Evolutionary conservation across 2,888 invertebrate species (phyloP).

Genomic region (Drosophila histrio): DNA sequence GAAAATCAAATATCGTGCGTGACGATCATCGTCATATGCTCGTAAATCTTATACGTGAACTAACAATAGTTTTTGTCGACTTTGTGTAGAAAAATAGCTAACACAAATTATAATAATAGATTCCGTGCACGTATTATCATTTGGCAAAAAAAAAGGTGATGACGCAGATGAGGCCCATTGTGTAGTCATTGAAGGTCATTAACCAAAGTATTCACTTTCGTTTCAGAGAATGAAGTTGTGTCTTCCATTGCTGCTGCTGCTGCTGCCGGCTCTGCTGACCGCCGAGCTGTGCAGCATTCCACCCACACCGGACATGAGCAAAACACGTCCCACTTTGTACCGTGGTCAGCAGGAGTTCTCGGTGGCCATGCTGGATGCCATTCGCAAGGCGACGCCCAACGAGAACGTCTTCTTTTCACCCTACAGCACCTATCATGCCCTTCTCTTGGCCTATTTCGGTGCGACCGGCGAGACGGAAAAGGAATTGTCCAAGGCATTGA

Average conservation of each 20-base stretch:
- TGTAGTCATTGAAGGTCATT: slow-evolving; percentile 21
- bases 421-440: slow-evolving; percentile 92
- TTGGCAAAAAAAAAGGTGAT: slow-evolving; percentile 1
- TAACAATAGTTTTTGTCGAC: neutral
- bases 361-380: slow-evolving; percentile 88
- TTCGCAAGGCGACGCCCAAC: slow-evolving; percentile 87
- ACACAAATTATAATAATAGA: neutral
- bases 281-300: slow-evolving; percentile 46
- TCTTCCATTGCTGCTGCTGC: slow-evolving; percentile 40
- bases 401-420: slow-evolving; percentile 95
- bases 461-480: slow-evolving; percentile 89
- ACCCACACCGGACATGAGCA: slow-evolving; percentile 1
- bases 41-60: neutral
- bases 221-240: slow-evolving; percentile 50
- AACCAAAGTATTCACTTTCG: slow-evolving; percentile 2
- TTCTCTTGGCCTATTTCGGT: slow-evolving; percentile 91
- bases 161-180: neutral
- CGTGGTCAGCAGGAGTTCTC: slow-evolving; percentile 89
- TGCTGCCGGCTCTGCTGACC: slow-evolving; percentile 52
- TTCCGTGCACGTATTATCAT: slow-evolving; percentile 29
- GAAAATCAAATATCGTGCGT: slow-evolving; percentile 21
- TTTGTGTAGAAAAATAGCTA: neutral
- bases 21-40: slow-evolving; percentile 3
- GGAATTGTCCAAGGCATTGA: slow-evolving; percentile 72
- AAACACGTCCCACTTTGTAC: slow-evolving; percentile 83